A percentile compares a stretch with the other conserved stretches of the same genome.
Evolutionary conservation across 1,140 invertebrate species (phyloP).

Genomic region (Bacillus rossius): DNA sequence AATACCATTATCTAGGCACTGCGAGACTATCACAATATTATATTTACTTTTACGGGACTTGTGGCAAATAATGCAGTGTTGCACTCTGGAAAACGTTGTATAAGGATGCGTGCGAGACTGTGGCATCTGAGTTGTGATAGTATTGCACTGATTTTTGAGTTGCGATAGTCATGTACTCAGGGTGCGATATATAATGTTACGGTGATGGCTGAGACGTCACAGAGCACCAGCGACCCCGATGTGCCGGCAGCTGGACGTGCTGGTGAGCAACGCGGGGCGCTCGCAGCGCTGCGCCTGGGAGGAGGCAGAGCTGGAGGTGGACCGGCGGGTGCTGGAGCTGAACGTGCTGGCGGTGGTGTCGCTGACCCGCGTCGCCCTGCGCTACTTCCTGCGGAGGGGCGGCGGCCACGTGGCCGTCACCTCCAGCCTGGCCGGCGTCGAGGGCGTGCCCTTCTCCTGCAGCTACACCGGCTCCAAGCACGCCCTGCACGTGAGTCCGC

Average conservation of each 20-base stretch:
- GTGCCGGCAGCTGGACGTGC: constrained; percentile 60
- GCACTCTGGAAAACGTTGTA: too few species aligned
- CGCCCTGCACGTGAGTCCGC: constrained; percentile 66
- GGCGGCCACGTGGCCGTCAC: constrained; percentile 66
- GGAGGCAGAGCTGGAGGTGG: constrained; percentile 67
- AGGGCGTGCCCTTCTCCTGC: constrained; percentile 63
- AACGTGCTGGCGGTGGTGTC: constrained; percentile 75
- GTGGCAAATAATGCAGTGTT: too few species aligned
- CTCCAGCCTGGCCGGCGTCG: constrained; percentile 64
- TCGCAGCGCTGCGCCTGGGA: constrained; percentile 74
- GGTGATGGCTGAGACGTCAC: too few species aligned
- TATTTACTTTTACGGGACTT: too few species aligned
- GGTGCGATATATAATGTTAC: too few species aligned
- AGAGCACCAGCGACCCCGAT: too few species aligned
- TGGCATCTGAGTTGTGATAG: too few species aligned
- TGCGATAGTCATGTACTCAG: too few species aligned
- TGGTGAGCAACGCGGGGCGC: constrained; percentile 78
- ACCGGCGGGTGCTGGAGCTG: constrained; percentile 71
- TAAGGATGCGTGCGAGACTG: too few species aligned
- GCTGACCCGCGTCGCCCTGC: constrained; percentile 60
- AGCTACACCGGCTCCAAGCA: constrained; percentile 77
- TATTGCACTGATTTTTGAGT: too few species aligned
- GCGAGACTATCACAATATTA: too few species aligned
- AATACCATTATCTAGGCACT: too few species aligned
- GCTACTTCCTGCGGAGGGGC: constrained; percentile 55